Percentiles rank a stretch among this genome's conserved stretches.
Conservation (phyloP, 2,888 invertebrate species). For the Lochmaea crataegi region DNA sequence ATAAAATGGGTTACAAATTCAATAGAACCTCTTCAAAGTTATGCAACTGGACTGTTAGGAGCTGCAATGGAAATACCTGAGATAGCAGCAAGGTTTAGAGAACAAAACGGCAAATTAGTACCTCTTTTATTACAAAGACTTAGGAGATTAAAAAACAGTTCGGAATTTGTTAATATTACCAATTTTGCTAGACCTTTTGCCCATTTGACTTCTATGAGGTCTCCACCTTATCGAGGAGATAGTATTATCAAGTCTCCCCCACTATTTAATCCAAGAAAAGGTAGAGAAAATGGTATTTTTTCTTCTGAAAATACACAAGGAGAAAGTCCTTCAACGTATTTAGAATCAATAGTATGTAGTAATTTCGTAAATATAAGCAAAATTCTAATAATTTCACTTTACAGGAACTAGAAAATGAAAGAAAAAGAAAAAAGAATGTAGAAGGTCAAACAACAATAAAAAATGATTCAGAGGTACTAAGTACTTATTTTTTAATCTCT, state of each 20-base stretch:
- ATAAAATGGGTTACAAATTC: constrained; percentile 92
- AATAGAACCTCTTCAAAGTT: constrained; percentile 90
- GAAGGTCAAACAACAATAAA: constrained; percentile 27
- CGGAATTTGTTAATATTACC: constrained; percentile 53
- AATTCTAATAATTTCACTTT: background rate
- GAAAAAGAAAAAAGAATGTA: constrained; percentile 31
- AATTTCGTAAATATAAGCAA: background rate
- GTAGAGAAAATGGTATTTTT: constrained; percentile 50
- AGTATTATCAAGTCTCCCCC: constrained; percentile 49
- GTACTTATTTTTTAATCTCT: background rate
- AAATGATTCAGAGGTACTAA: constrained; percentile 23
- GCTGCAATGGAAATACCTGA: constrained; percentile 98
- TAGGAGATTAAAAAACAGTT: constrained; percentile 70
- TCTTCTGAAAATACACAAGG: constrained; percentile 28
- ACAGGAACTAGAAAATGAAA: constrained; percentile 38
- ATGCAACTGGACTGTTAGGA: constrained; percentile 92
- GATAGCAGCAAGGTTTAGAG: constrained; percentile 88
- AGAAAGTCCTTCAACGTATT: constrained; percentile 37
- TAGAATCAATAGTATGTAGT: constrained; percentile 34
- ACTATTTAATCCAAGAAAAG: constrained; percentile 40
- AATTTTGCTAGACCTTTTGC: constrained; percentile 69
- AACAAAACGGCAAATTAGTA: constrained; percentile 86
- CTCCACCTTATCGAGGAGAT: constrained; percentile 54
- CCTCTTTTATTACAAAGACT: constrained; percentile 89
- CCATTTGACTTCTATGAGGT: constrained; percentile 64